Evolutionary conservation across 2,797 vertebrate species (phyloP), one percentile per base, ranked within the genome.

Genomic region (Cuculus canorus): DNA sequence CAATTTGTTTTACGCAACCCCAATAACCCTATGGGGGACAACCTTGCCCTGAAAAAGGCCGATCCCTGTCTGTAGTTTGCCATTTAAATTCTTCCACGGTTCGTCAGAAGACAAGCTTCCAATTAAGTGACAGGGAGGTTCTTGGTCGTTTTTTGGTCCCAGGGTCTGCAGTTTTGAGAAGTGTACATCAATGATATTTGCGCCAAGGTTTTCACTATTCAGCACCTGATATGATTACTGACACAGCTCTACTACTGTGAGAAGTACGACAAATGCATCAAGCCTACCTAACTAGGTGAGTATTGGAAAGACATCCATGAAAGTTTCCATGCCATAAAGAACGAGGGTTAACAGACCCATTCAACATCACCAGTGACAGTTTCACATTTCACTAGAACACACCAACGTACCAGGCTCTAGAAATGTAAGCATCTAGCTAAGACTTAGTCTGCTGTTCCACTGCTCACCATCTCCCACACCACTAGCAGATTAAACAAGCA

Each of bases 101-200:
- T 37, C 61, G 24, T 41, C 70, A 88, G 59, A 63, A 90, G 77
- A 86, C 35, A 79, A 75, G 56, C 43, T 83, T 90, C n/a, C 83
- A 86, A n/a, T 17, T 66, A 48, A 82, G 65, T 14, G 30, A 86
- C 1, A 86, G 3, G 32, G 33, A 91, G 77, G 66, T 92, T 94
- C 82, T 95, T 53, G 41, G 48, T 54, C 54, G 82, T 73, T 86
- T 39, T 96, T 92, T 95, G 86, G 91, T 80, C 53, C 73, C 90
- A 94, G 83, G 91, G 81, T 88, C 75, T 92, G 95, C 95, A 96
- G 95, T 96, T 96, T 95, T 96, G 95, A 94, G 85, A 96, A 93
- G 92, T 25, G 9, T 63, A 92, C 60, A 83, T 78, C 48, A 82
- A 92, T 85, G 81, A 94, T 71, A 73, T 93, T 77, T 95, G 70